These are phyloP conservation scores for Dolichallabes microphthalmus DNA, from an alignment of 2,113 vertebrate genomes.

Conservation along the genomic window DNA sequence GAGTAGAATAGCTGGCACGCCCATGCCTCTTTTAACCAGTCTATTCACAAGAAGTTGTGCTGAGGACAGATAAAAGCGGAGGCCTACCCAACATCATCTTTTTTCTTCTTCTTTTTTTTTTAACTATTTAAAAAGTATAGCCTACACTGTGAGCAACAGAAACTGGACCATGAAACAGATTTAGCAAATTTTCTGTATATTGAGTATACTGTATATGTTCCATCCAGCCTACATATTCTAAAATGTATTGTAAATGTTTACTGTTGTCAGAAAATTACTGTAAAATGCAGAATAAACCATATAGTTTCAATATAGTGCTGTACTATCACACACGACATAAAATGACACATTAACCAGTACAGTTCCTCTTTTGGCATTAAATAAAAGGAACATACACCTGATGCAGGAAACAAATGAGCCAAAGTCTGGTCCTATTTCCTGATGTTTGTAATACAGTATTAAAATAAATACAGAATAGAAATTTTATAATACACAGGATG, in stretches of 20 bases:
- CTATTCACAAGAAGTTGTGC: constrained; percentile 32
- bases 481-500: background rate
- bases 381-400: background rate
- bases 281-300: background rate
- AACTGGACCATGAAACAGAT: background rate
- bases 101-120: background rate
- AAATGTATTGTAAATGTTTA: background rate
- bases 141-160: background rate
- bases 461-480: background rate
- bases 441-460: background rate
- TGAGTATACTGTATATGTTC: too few relatives aligned
- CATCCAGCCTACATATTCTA: too few relatives aligned
- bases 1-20: constrained; percentile 77
- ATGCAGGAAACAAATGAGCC: background rate
- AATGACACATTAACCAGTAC: background rate
- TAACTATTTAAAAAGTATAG: background rate
- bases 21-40: constrained; percentile 65
- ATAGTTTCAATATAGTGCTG: background rate
- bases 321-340: background rate
- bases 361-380: background rate
- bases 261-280: background rate
- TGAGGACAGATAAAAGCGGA: constrained; percentile 40
- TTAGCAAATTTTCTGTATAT: background rate
- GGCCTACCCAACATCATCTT: constrained; percentile 3
- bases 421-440: background rate